Conservation (phyloP, 1,140 invertebrate species). For the Drosophila navojoa region DNA sequence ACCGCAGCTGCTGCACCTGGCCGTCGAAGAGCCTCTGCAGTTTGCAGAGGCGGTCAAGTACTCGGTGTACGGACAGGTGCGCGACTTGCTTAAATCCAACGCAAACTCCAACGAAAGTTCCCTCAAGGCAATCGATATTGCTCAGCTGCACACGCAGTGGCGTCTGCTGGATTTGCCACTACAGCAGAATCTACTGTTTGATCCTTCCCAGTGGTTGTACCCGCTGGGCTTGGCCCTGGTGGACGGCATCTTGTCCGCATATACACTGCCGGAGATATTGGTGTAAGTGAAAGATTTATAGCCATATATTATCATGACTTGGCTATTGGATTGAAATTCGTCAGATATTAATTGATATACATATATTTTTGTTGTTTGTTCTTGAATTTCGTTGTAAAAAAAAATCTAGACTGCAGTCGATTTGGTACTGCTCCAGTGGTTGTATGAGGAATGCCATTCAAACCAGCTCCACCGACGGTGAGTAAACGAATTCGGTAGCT, state of each 20-base stretch:
- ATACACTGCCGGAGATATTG: constrained; percentile 53
- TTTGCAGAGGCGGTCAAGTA: constrained; percentile 70
- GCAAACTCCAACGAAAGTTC: constrained; percentile 29
- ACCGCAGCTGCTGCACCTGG: constrained; percentile 48
- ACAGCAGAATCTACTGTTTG: constrained; percentile 54
- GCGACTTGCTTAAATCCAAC: constrained; percentile 43
- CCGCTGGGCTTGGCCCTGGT: constrained; percentile 55
- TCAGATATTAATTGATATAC: no score
- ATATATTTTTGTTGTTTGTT: background rate
- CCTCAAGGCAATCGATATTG: constrained; percentile 63
- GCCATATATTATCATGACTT: no score
- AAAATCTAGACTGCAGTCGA: constrained; percentile 65
- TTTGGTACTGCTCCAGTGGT: constrained; percentile 74
- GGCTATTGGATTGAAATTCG: no score
- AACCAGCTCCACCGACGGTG: constrained; percentile 66
- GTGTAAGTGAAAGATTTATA: constrained; percentile 53
- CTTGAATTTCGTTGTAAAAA: background rate
- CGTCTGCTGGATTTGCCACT: constrained; percentile 65
- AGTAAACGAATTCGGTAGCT: background rate
- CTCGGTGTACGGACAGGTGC: constrained; percentile 57
- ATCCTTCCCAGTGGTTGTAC: constrained; percentile 38
- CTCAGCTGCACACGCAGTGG: constrained; percentile 68
- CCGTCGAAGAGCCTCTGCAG: constrained; percentile 66
- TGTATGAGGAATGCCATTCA: constrained; percentile 77
- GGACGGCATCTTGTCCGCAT: constrained; percentile 69